Evolutionary conservation across 2,797 vertebrate genomes (phyloP), one percentile per base, ranked within the genome.

Genomic region (Gymnoscopelus braueri): DNA sequence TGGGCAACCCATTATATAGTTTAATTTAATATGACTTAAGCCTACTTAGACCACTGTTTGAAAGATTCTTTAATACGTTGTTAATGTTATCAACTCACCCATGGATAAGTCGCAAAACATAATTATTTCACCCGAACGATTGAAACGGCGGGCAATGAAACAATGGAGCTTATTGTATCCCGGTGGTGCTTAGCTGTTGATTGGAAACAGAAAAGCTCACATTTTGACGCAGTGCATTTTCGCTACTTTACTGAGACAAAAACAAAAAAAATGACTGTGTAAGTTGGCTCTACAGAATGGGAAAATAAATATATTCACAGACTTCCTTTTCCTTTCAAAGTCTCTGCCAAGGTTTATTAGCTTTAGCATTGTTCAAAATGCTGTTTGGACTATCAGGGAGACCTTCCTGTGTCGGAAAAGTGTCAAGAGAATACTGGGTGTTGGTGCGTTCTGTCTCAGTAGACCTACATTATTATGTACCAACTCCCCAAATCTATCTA

Each of bases 281-380:
- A 29, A 70, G 60, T 69, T 74, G 39, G 3, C 52, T 61, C 13
- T n/a, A 12, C 32, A 26, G 23, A 58, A 55, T 71, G 49, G 65
- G 63, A 14, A 48, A 4, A 12, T 5, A 57, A 44, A 69, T 15
- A 57, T n/a, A 63, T 59, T 78, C 35, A 49, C 35, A 56, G 51
- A 81, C 81, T 89, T 85, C 86, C 84, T 59, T 61, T 89, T 75
- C 73, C 57, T 19, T 72, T 73, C 50, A 3, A 69, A 69, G 49
- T 44, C 24, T 29, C 44, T 23, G 59, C 47, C 14, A 62, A n/a
- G 1, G 39, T 76, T 65, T 81, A 78, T 86, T 90, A 81, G 53
- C 76, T 54, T 84, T 77, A 65, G 70, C 66, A 89, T 87, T 88
- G 87, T 89, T 85, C 79, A 70, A 13, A 35, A 69, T 62, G 15